Conservation (phyloP, 2,797 vertebrate species). For the Lagodon rhomboides region DNA sequence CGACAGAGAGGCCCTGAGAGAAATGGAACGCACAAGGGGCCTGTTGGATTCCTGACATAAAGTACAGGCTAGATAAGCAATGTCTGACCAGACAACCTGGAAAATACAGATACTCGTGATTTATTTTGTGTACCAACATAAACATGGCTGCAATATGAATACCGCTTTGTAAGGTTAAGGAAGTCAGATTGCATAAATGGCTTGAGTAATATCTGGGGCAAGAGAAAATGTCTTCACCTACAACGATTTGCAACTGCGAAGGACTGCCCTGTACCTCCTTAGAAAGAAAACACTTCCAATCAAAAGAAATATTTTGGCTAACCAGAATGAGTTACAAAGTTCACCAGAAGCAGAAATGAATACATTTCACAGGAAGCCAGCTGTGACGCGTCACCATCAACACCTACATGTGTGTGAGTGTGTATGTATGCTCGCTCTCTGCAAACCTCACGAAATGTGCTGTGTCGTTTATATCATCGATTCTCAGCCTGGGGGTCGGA, state of each 20-base stretch:
- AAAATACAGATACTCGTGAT: neutral
- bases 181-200: neutral
- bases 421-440: neutral
- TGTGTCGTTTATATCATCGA: no score
- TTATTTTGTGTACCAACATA: neutral
- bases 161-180: neutral
- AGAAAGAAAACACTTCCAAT: neutral
- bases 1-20: neutral
- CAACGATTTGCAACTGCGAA: neutral
- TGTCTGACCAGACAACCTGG: neutral
- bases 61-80: slow-evolving; percentile 6
- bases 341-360: slow-evolving; percentile 20
- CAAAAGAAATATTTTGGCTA: neutral
- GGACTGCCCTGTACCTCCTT: neutral
- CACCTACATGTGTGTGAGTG: slow-evolving; percentile 22
- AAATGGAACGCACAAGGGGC: slow-evolving; percentile 4
- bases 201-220: neutral
- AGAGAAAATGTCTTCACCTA: neutral
- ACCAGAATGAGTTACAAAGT: neutral
- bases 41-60: slow-evolving; percentile 16
- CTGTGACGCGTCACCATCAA: slow-evolving; percentile 24
- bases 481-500: no score
- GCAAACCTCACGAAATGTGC: neutral
- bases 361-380: slow-evolving; percentile 21
- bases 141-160: slow-evolving; percentile 5